Evolutionary conservation across 1,140 invertebrate genomes (phyloP).

Genomic region (Leptonema lineaticorne): DNA sequence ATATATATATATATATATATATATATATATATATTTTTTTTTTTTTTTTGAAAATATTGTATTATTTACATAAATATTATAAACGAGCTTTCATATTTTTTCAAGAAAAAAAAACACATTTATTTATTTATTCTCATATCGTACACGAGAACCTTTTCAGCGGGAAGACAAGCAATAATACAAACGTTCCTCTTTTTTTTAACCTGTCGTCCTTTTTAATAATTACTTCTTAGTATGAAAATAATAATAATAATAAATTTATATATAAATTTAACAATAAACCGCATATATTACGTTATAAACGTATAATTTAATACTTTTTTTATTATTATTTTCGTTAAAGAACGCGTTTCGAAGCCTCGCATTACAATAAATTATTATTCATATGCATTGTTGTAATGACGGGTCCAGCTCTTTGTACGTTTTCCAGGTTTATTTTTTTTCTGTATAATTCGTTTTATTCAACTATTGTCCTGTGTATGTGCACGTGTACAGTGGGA

Average conservation of each 20-base stretch:
- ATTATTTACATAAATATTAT: not conserved
- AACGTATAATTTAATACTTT: not conserved
- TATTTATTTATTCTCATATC: no score
- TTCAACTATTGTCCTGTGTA: not conserved
- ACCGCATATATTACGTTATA: no score
- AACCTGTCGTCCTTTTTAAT: not conserved
- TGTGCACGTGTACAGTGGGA: no score
- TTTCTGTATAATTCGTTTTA: not conserved
- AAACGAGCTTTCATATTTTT: not conserved
- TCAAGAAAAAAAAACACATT: no score
- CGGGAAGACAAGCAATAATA: no score
- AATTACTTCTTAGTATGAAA: not conserved
- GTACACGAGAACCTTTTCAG: no score
- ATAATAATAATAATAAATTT: no score
- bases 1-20: no score
- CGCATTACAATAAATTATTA: conserved; percentile 11
- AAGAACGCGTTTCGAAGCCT: not conserved
- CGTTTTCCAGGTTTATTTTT: conserved; percentile 1
- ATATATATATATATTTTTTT: no score
- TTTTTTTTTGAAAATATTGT: not conserved
- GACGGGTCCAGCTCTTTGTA: not conserved
- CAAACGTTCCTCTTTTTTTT: no score
- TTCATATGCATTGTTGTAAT: conserved; percentile 1
- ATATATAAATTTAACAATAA: no score
- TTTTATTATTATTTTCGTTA: no score